Conservation (phyloP, 2,797 vertebrate species). For the Moxostoma hubbsi region DNA sequence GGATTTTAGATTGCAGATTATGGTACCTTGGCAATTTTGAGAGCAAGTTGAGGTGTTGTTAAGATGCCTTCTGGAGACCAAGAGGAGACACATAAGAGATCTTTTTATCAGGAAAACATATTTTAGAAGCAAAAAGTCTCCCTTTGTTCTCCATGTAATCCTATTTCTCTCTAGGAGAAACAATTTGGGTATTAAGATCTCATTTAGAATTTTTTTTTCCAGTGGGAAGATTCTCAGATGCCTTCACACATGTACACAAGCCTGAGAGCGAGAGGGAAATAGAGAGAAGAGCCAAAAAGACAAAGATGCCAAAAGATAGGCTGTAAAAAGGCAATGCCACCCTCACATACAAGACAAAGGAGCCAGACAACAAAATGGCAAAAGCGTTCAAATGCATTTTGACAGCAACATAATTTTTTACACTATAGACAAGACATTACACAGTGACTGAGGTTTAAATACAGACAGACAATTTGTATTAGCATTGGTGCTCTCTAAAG, state of each 20-base stretch:
- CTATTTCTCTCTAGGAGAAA: too few species aligned
- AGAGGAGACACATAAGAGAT: too few species aligned
- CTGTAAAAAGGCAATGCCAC: not conserved
- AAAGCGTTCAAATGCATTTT: constrained; percentile 29
- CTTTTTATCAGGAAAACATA: too few species aligned
- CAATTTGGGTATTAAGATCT: too few species aligned
- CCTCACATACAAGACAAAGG: constrained; percentile 1
- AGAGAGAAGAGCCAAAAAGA: not conserved
- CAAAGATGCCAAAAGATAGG: not conserved
- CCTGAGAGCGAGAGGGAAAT: not conserved
- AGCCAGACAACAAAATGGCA: not conserved
- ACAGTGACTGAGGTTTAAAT: constrained; percentile 11
- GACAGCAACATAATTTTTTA: not conserved
- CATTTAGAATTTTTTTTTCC: not conserved
- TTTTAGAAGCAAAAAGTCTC: too few species aligned
- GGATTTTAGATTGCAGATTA: too few species aligned
- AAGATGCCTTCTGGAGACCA: too few species aligned
- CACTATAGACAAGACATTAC: not conserved
- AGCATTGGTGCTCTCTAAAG: not conserved
- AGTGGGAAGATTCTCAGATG: not conserved
- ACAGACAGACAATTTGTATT: constrained; percentile 8
- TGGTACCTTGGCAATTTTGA: too few species aligned
- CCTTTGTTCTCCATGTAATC: not conserved
- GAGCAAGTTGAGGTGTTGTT: too few species aligned
- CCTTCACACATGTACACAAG: not conserved